Evolutionary conservation across 2,888 invertebrate species (phyloP).

Genomic region (Apotomis betuletana): DNA sequence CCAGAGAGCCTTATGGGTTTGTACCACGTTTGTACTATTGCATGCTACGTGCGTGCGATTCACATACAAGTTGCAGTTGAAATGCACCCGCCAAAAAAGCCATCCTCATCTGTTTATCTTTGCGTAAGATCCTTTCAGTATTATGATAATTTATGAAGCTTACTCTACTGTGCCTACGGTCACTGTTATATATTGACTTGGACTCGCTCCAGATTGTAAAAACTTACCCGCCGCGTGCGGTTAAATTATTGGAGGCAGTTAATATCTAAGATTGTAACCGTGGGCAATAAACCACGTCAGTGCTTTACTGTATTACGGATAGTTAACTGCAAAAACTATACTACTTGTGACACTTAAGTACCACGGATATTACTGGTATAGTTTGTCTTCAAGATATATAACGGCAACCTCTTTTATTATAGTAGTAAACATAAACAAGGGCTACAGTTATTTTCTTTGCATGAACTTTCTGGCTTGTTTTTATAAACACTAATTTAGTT

Average conservation of each 20-base stretch:
- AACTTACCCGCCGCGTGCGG: slow-evolving; percentile 11
- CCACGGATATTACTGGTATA: slow-evolving; percentile 14
- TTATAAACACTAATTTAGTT: neutral
- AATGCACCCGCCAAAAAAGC: too few species aligned
- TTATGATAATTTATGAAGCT: neutral
- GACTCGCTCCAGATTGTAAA: slow-evolving; percentile 14
- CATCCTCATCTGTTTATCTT: too few species aligned
- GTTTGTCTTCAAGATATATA: slow-evolving; percentile 17
- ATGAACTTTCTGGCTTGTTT: neutral
- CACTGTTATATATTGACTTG: slow-evolving; percentile 3
- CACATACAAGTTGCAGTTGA: too few species aligned
- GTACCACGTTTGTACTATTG: too few species aligned
- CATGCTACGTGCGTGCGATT: too few species aligned
- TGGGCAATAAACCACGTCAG: slow-evolving; percentile 18
- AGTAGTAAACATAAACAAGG: neutral
- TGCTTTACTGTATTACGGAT: slow-evolving; percentile 17
- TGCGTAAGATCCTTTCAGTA: neutral
- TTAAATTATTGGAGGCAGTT: slow-evolving; percentile 21
- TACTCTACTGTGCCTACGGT: neutral
- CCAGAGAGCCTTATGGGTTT: too few species aligned
- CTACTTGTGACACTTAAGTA: slow-evolving; percentile 14
- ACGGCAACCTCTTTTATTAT: slow-evolving; percentile 1
- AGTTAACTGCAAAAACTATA: slow-evolving; percentile 29
- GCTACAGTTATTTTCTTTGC: neutral
- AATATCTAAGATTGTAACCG: slow-evolving; percentile 14